phyloP scores from a whole-genome alignment of 2,888 invertebrate genomes.

The Phania funesta region DNA sequence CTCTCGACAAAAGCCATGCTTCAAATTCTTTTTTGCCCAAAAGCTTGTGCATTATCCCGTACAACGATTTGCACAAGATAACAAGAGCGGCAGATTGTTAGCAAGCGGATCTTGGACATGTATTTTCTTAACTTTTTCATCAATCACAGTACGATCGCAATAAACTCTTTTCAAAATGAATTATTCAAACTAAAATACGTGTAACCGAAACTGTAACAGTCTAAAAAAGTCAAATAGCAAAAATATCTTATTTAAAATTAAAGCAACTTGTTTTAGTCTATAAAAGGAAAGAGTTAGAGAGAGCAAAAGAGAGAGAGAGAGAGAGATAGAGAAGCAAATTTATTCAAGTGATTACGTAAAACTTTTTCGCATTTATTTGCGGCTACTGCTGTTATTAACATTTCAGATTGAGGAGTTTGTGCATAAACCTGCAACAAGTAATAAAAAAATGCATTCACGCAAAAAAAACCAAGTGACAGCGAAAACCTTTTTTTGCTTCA shows the following conservation, averaged over 20 bases:
- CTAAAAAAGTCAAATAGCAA: neutral
- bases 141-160: no score
- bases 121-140: no score
- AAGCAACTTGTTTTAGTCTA: neutral
- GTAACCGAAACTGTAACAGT: neutral
- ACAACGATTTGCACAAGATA: no score
- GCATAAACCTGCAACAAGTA: neutral
- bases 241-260: neutral
- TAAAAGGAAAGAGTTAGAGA: neutral
- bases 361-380: constrained; percentile 33
- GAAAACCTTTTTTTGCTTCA: neutral
- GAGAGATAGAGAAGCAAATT: neutral
- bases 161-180: neutral
- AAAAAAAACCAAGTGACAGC: neutral
- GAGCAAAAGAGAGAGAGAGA: neutral
- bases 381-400: constrained; percentile 8
- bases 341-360: no score
- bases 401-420: neutral
- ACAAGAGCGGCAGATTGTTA: no score
- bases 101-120: no score
- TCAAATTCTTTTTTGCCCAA: no score
- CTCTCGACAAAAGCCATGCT: no score
- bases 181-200: neutral
- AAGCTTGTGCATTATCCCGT: no score
- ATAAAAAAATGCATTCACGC: neutral